phyloP scores from a whole-genome alignment of 2,888 invertebrate species.

The Pachliopta kotzebuea region DNA sequence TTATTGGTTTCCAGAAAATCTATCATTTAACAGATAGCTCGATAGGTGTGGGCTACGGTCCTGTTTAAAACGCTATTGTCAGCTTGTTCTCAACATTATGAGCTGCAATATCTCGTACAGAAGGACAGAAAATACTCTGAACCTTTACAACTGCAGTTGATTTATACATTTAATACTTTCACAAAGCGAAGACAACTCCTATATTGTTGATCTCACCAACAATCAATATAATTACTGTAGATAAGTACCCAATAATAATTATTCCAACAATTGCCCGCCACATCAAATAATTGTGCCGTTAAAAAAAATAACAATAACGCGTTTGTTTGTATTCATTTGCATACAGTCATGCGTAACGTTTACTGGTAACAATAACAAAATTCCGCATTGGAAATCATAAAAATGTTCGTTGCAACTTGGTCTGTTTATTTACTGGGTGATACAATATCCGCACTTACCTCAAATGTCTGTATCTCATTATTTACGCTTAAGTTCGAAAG shows the following conservation, averaged over 20 bases:
- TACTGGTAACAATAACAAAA: slow-evolving; percentile 1
- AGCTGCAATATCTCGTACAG: too few relatives aligned
- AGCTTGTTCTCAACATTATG: too few relatives aligned
- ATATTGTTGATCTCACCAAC: too few relatives aligned
- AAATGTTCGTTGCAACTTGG: slow-evolving; percentile 3
- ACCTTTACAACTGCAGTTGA: too few relatives aligned
- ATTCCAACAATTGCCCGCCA: background rate
- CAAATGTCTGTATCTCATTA: background rate
- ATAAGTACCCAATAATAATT: background rate
- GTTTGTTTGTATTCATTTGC: slow-evolving; percentile 1
- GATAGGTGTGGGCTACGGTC: too few relatives aligned
- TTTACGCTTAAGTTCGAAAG: background rate
- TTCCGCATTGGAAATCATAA: background rate
- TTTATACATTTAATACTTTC: too few relatives aligned
- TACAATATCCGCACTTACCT: background rate
- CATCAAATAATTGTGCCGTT: background rate
- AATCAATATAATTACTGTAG: too few relatives aligned
- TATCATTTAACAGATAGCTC: too few relatives aligned
- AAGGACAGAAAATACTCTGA: too few relatives aligned
- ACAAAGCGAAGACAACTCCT: too few relatives aligned
- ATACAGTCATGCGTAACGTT: background rate
- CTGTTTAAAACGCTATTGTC: too few relatives aligned
- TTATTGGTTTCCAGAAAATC: too few relatives aligned
- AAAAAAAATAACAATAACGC: background rate
- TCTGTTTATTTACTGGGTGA: slow-evolving; percentile 2